phyloP scores from a whole-genome alignment of 2,113 vertebrate species.

The Odocoileus hemionus region DNA sequence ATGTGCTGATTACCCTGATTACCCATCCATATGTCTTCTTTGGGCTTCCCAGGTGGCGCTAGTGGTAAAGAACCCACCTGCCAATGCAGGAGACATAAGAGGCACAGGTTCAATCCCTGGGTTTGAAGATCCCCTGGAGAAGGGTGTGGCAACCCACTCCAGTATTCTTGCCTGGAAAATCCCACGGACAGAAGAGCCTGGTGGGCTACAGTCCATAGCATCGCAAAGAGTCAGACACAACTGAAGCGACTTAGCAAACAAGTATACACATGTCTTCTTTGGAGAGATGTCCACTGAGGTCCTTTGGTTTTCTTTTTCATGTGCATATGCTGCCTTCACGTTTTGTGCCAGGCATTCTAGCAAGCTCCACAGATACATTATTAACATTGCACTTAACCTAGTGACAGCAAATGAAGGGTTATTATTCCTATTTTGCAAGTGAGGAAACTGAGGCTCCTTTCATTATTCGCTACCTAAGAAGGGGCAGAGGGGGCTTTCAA shows the following conservation, averaged over 20 bases:
- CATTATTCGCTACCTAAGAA: not conserved
- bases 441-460: not conserved
- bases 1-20: not conserved
- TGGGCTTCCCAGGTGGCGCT: not conserved
- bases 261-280: not conserved
- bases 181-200: not conserved
- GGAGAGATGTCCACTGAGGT: not conserved
- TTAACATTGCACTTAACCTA: not conserved
- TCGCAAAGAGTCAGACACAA: not conserved
- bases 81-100: not conserved
- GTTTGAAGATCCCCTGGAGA: not conserved
- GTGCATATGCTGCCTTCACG: too few relatives aligned
- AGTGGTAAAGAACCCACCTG: not conserved
- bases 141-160: not conserved
- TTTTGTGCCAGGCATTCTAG: not conserved
- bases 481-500: not conserved
- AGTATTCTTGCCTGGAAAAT: not conserved
- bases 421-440: not conserved
- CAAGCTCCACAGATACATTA: not conserved
- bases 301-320: not conserved
- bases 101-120: not conserved
- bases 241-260: not conserved
- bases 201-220: not conserved
- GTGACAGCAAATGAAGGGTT: not conserved
- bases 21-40: not conserved